These are phyloP conservation scores for Platichthys flesus DNA, from an alignment of 2,113 vertebrate genomes.

Conservation along the genomic window DNA sequence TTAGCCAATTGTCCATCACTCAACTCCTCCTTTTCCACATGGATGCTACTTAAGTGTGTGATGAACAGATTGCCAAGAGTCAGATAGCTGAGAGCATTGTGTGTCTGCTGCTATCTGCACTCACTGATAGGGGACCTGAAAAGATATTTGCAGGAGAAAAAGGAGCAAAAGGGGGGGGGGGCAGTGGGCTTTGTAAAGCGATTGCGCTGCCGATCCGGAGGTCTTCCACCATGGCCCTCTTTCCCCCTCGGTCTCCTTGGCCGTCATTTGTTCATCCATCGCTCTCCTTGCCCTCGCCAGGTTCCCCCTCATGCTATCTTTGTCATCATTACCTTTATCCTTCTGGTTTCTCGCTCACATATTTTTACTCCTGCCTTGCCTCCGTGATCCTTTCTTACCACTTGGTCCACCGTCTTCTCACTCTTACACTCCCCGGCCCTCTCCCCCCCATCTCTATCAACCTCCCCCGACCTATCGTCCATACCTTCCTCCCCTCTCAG, in stretches of 20 bases:
- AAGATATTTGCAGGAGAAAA: constrained; percentile 54
- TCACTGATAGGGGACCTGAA: constrained; percentile 58
- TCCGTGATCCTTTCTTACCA: neutral
- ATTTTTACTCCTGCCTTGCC: constrained; percentile 8
- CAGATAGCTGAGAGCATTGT: constrained; percentile 54
- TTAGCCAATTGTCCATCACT: constrained; percentile 43
- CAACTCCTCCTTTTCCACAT: constrained; percentile 26
- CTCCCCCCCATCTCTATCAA: constrained; percentile 1
- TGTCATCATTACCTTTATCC: constrained; percentile 14
- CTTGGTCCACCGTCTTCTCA: constrained; percentile 17
- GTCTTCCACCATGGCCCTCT: constrained; percentile 6
- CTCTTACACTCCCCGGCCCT: neutral
- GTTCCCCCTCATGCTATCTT: neutral
- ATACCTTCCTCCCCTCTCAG: constrained; percentile 50
- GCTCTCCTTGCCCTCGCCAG: neutral
- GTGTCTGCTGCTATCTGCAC: constrained; percentile 53
- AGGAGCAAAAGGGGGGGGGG: constrained; percentile 33
- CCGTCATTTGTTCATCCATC: constrained; percentile 11
- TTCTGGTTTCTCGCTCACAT: constrained; percentile 3
- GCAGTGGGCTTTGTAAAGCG: constrained; percentile 26
- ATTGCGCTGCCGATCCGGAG: constrained; percentile 1
- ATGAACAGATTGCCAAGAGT: constrained; percentile 65
- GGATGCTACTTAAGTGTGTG: constrained; percentile 53
- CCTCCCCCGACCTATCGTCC: constrained; percentile 35
- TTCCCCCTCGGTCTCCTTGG: neutral